These are phyloP conservation scores for Taeniopygia guttata DNA, from an alignment of 2,797 vertebrate genomes.

Conservation along the genomic window DNA sequence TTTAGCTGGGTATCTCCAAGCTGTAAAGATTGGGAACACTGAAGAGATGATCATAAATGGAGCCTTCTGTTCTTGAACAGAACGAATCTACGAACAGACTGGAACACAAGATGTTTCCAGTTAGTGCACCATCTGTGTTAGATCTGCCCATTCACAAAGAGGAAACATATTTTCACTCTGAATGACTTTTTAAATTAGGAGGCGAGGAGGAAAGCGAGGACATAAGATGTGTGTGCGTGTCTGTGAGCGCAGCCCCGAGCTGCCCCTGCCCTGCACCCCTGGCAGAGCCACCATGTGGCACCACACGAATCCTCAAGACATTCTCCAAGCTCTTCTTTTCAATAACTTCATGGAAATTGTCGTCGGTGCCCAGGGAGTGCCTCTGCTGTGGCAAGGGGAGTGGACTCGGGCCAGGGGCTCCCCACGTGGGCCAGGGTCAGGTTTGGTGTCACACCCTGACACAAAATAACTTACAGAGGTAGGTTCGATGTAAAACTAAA, in stretches of 20 bases:
- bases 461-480: no score
- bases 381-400: background rate
- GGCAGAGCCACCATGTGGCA: background rate
- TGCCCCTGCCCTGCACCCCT: background rate
- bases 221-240: background rate
- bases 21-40: background rate
- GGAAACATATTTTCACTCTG: conserved; percentile 45
- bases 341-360: rapidly evolving
- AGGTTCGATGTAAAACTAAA: no score
- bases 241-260: background rate
- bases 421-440: rapidly evolving
- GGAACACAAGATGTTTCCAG: conserved; percentile 49
- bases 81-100: background rate
- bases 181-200: background rate
- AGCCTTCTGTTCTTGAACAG: background rate
- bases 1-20: background rate
- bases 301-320: rapidly evolving
- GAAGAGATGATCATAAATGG: background rate
- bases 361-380: no score
- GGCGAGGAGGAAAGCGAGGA: background rate
- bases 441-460: no score
- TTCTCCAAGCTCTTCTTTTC: background rate
- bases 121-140: conserved; percentile 52
- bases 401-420: background rate
- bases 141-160: conserved; percentile 66